Base-by-base conservation (phyloP, 2,113 vertebrate genomes). In the Lophura nycthemera region DNA sequence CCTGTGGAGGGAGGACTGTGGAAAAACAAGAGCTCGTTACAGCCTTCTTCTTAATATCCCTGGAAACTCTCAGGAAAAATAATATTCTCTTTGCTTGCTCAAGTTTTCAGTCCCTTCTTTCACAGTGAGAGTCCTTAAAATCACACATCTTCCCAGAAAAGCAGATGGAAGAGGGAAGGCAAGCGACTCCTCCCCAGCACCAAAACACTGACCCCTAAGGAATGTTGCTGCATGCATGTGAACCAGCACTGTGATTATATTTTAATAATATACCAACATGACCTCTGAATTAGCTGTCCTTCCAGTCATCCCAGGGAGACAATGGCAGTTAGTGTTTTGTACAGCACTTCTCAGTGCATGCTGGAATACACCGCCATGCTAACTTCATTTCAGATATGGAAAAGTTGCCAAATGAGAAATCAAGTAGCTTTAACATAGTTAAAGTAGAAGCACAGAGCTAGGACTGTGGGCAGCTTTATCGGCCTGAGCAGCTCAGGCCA, bases 201-300 rank as follows among this genome's bases (percentile, higher is more conserved):
- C 45, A 63, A 78, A 91, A 88, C 54, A 88, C 80, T 86, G 72
- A 95, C 88, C n/a, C 17, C 66, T 38, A 50, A 92, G 63, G 75
- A 92, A 95, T 80, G 79, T 45, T 60, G n/a, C 18, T 80, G 32
- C 40, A 38, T 1, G 4, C 38, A 87, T 1, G 1, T 1, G 3
- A 83, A 71, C 45, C 47, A 43, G 17, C 11, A 13, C 63, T 57
- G 8, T 66, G n/a, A 91, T 88, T 85, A 73, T n/a, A 42, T 70
- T 95, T 86, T 88, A 92, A 96, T 83, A 89, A 89, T 47, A 74
- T 15, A 42, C 71, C 75, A 75, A 48, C 13, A 8, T 38, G 85
- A 88, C 82, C 88, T 93, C 77, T 80, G 83, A 14, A 74, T 85
- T 50, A 79, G 45, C 25, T 74, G 89, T 66, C 69, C 65, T 92